Evolutionary conservation across 2,113 vertebrate genomes (phyloP), one percentile per base, ranked within the genome.

Genomic region (Eleginops maclovinus): DNA sequence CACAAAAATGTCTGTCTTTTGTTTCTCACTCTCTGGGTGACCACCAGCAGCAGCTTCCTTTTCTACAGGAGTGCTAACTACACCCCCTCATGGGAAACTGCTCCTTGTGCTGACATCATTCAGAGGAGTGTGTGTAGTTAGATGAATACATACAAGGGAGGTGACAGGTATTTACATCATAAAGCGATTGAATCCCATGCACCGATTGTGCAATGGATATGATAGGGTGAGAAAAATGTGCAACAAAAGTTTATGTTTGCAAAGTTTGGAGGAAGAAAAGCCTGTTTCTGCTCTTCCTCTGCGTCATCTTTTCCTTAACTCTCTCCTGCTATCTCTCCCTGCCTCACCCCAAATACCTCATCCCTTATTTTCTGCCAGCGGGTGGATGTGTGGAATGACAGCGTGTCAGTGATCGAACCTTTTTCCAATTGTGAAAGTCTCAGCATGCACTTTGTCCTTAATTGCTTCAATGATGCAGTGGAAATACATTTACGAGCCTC

Each of bases 351-450:
- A 6, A 19, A 6, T 79, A 21, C 66, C 46, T 86, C 63, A 21
- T 24, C 47, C 51, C 36, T 79, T 56, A 26, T 50, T 81, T 55
- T 80, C 46, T 68, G 66, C 77, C 85, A 84, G 47, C 43, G 12
- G 67, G 79, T 89, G 82, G 75, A 70, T 77, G 78, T 82, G 79
- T 64, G 87, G 82, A 81, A 92, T 79, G 89, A 87, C 85, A 81
- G 81, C 43, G 41, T 73, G 80, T 91, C 84, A 58, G 86, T 72
- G 86, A 87, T 91, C 60, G n/a, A 75, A 88, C 59, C 55, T 21
- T 70, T 86, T 89, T 80, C 85, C 87, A 83, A 66, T 87, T 91
- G 75, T 89, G 81, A 91, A 93, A 91, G 64, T 66, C 83, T 81
- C 75, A 21, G 84, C 68, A 3, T 68, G 87, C 86, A 90, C 89